Base-by-base conservation (phyloP, 2,113 vertebrate species). In the Myiozetetes cayanensis region DNA sequence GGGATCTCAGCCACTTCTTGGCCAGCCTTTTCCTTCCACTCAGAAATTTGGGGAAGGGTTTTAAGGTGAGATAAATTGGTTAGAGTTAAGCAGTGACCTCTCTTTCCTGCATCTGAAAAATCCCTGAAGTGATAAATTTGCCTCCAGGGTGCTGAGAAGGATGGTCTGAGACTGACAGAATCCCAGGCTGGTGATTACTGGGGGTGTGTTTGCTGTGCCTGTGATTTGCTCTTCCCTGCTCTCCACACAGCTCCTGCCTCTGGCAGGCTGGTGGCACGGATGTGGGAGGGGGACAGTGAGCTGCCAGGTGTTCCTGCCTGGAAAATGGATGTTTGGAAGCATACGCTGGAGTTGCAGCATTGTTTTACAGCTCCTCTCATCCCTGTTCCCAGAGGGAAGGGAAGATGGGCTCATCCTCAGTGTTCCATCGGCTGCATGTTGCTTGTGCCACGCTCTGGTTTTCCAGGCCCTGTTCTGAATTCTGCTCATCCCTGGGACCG, bases 351-450 rank as follows among this genome's bases (percentile, higher is more conserved):
- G 10, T 43, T 5, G 0, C 19, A 15, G 39, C 0, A 8, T 53
- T 59, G 39, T 16, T 33, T 33, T 22, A 8, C 39, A 35, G 39
- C 70, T 80, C 37, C 25, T 56, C 23, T 49, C 6, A 4, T 7
- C 22, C 27, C 44, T 52, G 10, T 50, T 56, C 22, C 68, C 23
- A 59, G 50, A 39, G 39, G 23, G 61, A 58, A 28, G 18, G 43
- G 25, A 8, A 63, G 31, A 11, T 8, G 39, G 55, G 46, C 18
- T 91, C 12, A 20, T 14, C 15, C 47, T 18, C 4, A 4, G 1
- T 1, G 28, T 63, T 61, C 49, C 8, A 0, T 49, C 6, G 21
- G n/a, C 53, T 24, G 18, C 58, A 1, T 1, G 0, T 14, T 0
- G 2, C 56, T 53, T 0, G 0, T 28, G 63, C 44, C 24, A 6